Evolutionary conservation across 2,888 invertebrate species (phyloP).

Genomic region (Stenurella melanura): DNA sequence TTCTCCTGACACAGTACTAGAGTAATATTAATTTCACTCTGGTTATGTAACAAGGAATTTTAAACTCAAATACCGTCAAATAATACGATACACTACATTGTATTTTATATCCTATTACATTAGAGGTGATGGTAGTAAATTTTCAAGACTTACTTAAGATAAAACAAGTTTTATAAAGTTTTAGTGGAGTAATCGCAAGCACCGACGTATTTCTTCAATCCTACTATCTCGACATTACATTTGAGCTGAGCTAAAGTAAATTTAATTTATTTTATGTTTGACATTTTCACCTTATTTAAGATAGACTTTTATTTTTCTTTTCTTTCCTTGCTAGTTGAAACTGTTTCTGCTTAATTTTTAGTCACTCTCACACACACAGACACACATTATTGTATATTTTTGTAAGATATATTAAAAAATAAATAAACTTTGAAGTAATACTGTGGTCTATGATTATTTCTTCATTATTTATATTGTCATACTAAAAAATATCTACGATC

Average conservation of each 20-base stretch:
- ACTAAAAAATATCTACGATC: too few species aligned
- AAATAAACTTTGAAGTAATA: neutral
- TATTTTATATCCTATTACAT: neutral
- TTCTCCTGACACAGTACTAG: too few species aligned
- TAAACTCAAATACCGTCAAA: neutral
- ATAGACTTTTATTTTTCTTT: neutral
- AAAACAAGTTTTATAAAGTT: slow-evolving; percentile 4
- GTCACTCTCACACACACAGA: neutral
- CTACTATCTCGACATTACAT: neutral
- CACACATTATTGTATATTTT: neutral
- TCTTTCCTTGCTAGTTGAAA: neutral
- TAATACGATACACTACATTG: neutral
- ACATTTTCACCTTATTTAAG: slow-evolving; percentile 1
- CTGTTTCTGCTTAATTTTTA: neutral
- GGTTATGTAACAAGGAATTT: too few species aligned
- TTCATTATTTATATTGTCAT: neutral
- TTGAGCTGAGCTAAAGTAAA: neutral
- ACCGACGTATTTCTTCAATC: neutral
- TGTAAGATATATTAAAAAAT: neutral
- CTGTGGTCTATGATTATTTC: neutral
- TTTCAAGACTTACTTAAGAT: neutral
- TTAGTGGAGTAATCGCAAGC: neutral
- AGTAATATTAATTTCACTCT: too few species aligned
- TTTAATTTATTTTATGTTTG: neutral
- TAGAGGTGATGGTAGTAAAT: neutral